A percentile compares a stretch with the other conserved stretches of the same genome.
phyloP scores from a whole-genome alignment of 2,888 invertebrate genomes.

The Synanthedon formicaeformis region DNA sequence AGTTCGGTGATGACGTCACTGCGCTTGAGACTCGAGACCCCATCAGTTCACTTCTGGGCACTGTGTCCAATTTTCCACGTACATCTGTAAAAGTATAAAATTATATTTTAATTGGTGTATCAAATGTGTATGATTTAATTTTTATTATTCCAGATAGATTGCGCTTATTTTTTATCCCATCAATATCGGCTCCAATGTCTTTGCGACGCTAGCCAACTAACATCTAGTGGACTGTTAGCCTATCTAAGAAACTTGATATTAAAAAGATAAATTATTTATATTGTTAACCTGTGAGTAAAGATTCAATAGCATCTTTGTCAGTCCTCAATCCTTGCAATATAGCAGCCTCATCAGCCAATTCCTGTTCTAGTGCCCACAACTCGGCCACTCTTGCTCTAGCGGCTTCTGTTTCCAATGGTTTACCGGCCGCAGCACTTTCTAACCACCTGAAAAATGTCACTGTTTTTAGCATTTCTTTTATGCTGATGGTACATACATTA shows the following conservation, averaged over 20 bases:
- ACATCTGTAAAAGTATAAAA: conserved; percentile 29
- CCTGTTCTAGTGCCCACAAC: conserved; percentile 61
- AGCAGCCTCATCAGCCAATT: conserved; percentile 61
- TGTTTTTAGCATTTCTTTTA: too few relatives aligned
- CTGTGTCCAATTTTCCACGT: conserved; percentile 44
- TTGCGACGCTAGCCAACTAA: neutral
- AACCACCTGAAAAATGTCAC: conserved; percentile 70
- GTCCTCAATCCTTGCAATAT: conserved; percentile 58
- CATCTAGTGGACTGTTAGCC: neutral
- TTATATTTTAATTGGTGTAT: too few relatives aligned
- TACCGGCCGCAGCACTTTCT: conserved; percentile 80
- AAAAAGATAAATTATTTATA: conserved; percentile 1
- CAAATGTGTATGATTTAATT: too few relatives aligned
- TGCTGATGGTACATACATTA: too few relatives aligned
- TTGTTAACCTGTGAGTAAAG: conserved; percentile 43
- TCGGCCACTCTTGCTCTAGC: conserved; percentile 59
- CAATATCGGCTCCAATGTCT: too few relatives aligned
- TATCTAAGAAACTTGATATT: neutral
- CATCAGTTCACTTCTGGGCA: conserved; percentile 26
- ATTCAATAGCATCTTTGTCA: conserved; percentile 61
- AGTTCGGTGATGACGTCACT: conserved; percentile 30
- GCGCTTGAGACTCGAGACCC: conserved; percentile 3
- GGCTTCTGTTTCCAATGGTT: conserved; percentile 64
- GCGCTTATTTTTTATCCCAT: too few relatives aligned
- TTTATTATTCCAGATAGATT: too few relatives aligned